Evolutionary conservation across 2,797 vertebrate genomes (phyloP).

Genomic region (Chelon labrosus): DNA sequence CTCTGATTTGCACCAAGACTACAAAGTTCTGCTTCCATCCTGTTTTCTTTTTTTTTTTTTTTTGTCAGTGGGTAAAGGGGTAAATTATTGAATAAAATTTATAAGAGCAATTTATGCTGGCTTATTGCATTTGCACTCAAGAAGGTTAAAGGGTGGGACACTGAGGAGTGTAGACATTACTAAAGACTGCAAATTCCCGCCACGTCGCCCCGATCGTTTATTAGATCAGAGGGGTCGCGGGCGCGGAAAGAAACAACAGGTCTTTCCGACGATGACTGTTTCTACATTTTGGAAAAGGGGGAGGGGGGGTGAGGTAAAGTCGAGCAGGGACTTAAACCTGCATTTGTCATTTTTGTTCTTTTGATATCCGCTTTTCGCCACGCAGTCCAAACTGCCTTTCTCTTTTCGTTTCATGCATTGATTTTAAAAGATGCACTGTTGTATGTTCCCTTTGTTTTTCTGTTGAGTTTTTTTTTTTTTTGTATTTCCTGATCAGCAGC

Average conservation of each 20-base stretch:
- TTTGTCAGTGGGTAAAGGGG: slow-evolving; percentile 26
- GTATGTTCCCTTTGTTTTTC: slow-evolving; percentile 32
- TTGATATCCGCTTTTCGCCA: slow-evolving; percentile 52
- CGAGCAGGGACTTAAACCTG: slow-evolving; percentile 58
- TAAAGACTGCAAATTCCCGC: slow-evolving; percentile 56
- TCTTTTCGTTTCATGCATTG: slow-evolving; percentile 51
- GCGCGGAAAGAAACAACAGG: slow-evolving; percentile 42
- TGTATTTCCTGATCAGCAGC: slow-evolving; percentile 20
- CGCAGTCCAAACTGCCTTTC: slow-evolving; percentile 43
- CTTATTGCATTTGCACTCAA: slow-evolving; percentile 84
- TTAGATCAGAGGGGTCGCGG: slow-evolving; percentile 41
- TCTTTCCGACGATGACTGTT: slow-evolving; percentile 60
- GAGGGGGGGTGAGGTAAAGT: slow-evolving; percentile 45
- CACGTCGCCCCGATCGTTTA: slow-evolving; percentile 45
- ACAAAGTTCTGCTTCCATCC: slow-evolving; percentile 72
- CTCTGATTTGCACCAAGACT: slow-evolving; percentile 57
- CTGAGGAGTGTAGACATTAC: slow-evolving; percentile 46
- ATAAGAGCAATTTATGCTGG: slow-evolving; percentile 76
- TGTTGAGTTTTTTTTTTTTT: neutral
- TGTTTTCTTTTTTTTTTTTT: slow-evolving; percentile 43
- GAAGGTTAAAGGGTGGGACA: slow-evolving; percentile 51
- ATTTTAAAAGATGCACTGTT: slow-evolving; percentile 50
- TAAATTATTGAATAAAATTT: slow-evolving; percentile 83
- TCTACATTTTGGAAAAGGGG: slow-evolving; percentile 34
- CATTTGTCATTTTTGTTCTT: slow-evolving; percentile 58